A percentile compares a stretch with the other conserved stretches of the same genome.
phyloP scores from a whole-genome alignment of 1,140 invertebrate species.

The Drosophila seguyi region DNA sequence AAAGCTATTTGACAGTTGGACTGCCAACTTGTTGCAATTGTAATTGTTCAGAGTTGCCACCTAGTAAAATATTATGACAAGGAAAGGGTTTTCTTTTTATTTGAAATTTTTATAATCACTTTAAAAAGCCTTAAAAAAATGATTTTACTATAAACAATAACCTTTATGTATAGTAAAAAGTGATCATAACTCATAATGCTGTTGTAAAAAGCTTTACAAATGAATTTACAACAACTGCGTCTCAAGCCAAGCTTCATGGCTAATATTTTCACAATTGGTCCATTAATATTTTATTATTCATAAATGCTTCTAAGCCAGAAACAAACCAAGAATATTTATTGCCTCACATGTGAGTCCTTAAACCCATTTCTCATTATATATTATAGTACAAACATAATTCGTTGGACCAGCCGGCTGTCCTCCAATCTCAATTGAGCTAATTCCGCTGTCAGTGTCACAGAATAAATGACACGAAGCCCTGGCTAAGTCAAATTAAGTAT shows the following conservation, averaged over 20 bases:
- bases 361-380: slow-evolving; percentile 2
- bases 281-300: slow-evolving; percentile 5
- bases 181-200: neutral
- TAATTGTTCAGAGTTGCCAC: neutral
- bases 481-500: slow-evolving; percentile 40
- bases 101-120: no score
- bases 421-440: slow-evolving; percentile 33
- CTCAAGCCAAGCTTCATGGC: neutral
- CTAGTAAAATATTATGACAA: neutral
- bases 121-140: no score
- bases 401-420: slow-evolving; percentile 3
- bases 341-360: neutral
- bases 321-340: slow-evolving; percentile 16
- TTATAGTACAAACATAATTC: slow-evolving; percentile 20
- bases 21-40: neutral
- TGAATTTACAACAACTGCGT: neutral
- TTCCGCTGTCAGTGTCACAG: slow-evolving; percentile 44
- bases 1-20: neutral
- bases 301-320: neutral
- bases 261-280: slow-evolving; percentile 7
- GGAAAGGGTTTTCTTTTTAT: no score
- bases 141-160: neutral
- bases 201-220: neutral
- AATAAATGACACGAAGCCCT: slow-evolving; percentile 37
- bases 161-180: neutral